Evolutionary conservation across 2,888 invertebrate genomes (phyloP).

Genomic region (Cepaea hortensis): DNA sequence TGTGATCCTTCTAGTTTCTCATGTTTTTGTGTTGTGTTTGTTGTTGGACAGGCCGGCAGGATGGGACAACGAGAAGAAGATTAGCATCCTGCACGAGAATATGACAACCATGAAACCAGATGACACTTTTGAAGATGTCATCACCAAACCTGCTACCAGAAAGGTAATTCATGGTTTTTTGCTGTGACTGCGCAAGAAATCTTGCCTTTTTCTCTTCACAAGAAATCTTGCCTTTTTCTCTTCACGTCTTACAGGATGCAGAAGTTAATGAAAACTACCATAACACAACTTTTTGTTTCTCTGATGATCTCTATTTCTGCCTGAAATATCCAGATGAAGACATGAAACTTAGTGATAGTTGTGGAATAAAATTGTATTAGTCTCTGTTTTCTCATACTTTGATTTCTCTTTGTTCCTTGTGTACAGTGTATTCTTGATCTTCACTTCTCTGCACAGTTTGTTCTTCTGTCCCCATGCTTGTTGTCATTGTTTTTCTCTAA

Average conservation of each 20-base stretch:
- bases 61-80: constrained; percentile 99
- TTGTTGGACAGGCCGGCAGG: constrained; percentile 89
- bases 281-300: no score
- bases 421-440: background rate
- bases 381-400: no score
- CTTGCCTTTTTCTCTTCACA: background rate
- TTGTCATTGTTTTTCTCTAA: background rate
- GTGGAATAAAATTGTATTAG: no score
- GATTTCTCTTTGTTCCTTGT: no score
- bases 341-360: no score
- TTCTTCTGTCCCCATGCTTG: background rate
- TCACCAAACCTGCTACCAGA: constrained; percentile 86
- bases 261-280: no score
- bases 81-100: constrained; percentile 96
- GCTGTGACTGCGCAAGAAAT: background rate
- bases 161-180: constrained; percentile 73
- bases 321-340: no score
- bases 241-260: no score
- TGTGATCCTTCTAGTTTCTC: no score
- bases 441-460: background rate
- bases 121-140: constrained; percentile 91
- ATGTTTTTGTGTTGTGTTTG: no score
- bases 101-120: constrained; percentile 95
- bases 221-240: background rate
- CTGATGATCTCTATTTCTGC: no score